Evolutionary conservation across 2,113 vertebrate species (phyloP).

Genomic region (Eulemur rufifrons): DNA sequence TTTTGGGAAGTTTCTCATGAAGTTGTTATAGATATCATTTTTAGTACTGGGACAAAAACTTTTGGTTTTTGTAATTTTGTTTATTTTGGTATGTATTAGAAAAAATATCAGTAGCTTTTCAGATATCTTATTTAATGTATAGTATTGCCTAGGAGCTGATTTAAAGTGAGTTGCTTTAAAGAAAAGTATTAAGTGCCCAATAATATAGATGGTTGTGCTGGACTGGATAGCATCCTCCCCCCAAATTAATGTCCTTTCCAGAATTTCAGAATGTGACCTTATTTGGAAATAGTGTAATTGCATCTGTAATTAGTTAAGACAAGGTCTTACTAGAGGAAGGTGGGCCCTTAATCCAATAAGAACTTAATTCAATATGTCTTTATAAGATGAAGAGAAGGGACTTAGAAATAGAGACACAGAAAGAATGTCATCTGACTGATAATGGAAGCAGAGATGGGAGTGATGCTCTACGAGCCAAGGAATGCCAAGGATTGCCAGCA

Average conservation of each 20-base stretch:
- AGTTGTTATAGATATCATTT: not conserved
- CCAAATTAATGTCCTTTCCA: not conserved
- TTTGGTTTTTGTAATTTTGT: not conserved
- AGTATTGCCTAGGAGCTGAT: not conserved
- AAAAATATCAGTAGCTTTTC: not conserved
- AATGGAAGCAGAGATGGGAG: not conserved
- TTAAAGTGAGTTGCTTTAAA: constrained; percentile 17
- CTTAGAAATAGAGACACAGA: not conserved
- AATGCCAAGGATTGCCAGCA: not conserved
- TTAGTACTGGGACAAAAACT: not conserved
- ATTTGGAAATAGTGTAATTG: not conserved
- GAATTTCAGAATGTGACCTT: not conserved
- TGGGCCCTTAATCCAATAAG: not conserved
- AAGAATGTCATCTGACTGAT: not conserved
- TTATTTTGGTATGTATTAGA: not conserved
- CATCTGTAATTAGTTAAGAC: not conserved
- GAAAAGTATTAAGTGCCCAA: not conserved
- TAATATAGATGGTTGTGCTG: not conserved
- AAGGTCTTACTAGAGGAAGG: not conserved
- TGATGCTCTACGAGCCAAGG: not conserved
- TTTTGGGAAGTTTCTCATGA: not conserved
- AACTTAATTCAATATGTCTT: not conserved
- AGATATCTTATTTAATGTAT: not conserved
- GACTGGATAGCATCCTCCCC: not conserved
- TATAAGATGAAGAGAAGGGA: not conserved